phyloP scores from a whole-genome alignment of 2,113 vertebrate genomes.

The Agapornis roseicollis region DNA sequence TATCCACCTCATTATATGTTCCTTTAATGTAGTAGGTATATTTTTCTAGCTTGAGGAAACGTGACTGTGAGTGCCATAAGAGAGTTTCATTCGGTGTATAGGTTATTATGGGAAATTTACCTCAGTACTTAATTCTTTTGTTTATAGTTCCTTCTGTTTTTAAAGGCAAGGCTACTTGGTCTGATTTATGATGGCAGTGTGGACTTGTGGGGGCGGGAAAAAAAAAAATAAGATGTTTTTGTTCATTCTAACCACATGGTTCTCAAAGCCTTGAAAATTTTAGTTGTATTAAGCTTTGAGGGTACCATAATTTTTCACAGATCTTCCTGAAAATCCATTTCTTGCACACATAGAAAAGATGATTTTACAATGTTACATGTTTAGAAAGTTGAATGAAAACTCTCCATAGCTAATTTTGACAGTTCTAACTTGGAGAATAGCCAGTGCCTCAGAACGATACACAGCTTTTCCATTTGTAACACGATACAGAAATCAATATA shows the following conservation, averaged over 20 bases:
- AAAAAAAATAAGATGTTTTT: background rate
- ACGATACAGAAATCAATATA: slow-evolving; percentile 45
- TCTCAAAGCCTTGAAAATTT: background rate
- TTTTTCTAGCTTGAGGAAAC: background rate
- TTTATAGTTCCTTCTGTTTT: background rate
- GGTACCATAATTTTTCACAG: background rate
- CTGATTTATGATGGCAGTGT: slow-evolving; percentile 5
- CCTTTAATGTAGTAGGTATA: background rate
- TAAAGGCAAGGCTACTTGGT: background rate
- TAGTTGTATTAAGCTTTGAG: background rate
- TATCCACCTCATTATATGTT: background rate
- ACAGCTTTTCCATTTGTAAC: background rate
- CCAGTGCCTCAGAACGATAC: background rate
- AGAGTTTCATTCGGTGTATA: background rate
- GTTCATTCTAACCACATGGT: background rate
- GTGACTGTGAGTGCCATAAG: background rate
- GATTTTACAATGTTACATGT: background rate
- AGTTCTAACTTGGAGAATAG: background rate
- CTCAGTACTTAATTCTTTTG: background rate
- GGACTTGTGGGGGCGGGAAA: background rate
- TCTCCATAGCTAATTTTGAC: background rate
- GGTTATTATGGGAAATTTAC: background rate
- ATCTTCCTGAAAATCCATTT: slow-evolving; percentile 43
- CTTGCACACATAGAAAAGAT: background rate
- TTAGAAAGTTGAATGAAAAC: slow-evolving; percentile 39